These are phyloP conservation scores for Metellina segmentata DNA, from an alignment of 2,888 invertebrate species.

Conservation along the genomic window DNA sequence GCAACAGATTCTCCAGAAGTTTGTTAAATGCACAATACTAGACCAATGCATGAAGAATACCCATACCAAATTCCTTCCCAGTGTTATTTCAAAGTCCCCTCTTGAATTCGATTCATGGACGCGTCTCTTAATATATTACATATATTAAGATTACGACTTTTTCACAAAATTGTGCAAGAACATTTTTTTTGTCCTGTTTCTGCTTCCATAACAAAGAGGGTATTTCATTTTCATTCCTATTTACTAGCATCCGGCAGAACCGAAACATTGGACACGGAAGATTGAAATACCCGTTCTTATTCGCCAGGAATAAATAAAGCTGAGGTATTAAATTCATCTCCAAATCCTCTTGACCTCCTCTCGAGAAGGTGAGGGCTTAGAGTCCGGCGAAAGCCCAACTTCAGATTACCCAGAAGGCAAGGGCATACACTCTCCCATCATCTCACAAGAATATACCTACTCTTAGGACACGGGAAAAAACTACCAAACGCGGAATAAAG, in stretches of 20 bases:
- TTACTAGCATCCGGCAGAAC: not conserved
- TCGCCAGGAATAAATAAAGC: not conserved
- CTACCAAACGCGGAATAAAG: slow-evolving; percentile 22
- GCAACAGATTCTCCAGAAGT: too few species aligned
- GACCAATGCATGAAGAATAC: too few species aligned
- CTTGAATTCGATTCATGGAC: too few species aligned
- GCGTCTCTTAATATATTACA: not conserved
- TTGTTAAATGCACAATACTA: too few species aligned
- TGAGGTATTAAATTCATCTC: slow-evolving; percentile 56
- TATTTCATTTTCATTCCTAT: not conserved
- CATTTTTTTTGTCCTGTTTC: not conserved
- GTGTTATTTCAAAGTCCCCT: too few species aligned
- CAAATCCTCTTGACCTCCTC: slow-evolving; percentile 66
- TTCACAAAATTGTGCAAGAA: not conserved
- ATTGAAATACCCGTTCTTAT: not conserved
- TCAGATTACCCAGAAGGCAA: slow-evolving; percentile 58
- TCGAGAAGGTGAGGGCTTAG: slow-evolving; percentile 40
- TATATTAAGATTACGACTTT: not conserved
- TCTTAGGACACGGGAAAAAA: not conserved
- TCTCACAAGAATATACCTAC: slow-evolving; percentile 39
- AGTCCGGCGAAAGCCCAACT: slow-evolving; percentile 36
- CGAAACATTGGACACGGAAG: not conserved
- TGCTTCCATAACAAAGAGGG: not conserved
- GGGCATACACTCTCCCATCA: slow-evolving; percentile 19
- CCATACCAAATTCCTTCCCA: too few species aligned